Evolutionary conservation across 2,113 vertebrate genomes (phyloP).

Genomic region (Corythornis cristatus): DNA sequence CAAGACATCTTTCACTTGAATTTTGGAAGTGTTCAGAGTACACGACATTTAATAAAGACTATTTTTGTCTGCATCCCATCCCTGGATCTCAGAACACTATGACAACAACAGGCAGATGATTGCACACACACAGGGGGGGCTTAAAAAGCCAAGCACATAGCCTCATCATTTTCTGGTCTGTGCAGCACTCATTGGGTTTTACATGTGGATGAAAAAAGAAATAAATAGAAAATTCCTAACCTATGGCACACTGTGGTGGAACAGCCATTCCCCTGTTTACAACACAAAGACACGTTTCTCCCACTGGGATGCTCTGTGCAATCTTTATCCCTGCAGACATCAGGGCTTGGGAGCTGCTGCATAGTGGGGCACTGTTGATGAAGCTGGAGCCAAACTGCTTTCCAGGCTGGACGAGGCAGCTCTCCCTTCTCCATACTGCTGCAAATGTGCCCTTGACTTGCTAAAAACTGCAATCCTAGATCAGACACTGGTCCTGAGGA

Average conservation of each 20-base stretch:
- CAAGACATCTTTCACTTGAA: not conserved
- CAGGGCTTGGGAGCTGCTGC: not conserved
- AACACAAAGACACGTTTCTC: not conserved
- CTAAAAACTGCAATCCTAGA: not conserved
- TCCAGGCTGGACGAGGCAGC: not conserved
- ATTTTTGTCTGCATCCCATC: not conserved
- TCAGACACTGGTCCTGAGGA: not conserved
- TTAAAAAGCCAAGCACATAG: not conserved
- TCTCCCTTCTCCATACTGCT: not conserved
- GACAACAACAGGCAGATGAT: not conserved
- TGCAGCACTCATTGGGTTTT: not conserved
- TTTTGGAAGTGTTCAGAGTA: not conserved
- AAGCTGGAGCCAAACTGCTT: not conserved
- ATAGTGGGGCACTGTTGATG: too few species aligned
- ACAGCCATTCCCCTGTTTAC: not conserved
- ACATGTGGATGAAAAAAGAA: not conserved
- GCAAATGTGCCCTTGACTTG: not conserved
- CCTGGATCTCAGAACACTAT: not conserved
- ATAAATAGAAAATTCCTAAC: not conserved
- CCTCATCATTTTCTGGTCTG: not conserved
- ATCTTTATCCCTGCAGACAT: not conserved
- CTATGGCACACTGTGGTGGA: not conserved
- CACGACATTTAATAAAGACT: not conserved
- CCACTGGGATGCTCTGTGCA: not conserved
- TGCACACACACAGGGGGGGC: rapidly evolving